A percentile compares a stretch with the other conserved stretches of the same genome.
phyloP scores from a whole-genome alignment of 1,140 invertebrate species.

The Paraescarpia echinospica region DNA sequence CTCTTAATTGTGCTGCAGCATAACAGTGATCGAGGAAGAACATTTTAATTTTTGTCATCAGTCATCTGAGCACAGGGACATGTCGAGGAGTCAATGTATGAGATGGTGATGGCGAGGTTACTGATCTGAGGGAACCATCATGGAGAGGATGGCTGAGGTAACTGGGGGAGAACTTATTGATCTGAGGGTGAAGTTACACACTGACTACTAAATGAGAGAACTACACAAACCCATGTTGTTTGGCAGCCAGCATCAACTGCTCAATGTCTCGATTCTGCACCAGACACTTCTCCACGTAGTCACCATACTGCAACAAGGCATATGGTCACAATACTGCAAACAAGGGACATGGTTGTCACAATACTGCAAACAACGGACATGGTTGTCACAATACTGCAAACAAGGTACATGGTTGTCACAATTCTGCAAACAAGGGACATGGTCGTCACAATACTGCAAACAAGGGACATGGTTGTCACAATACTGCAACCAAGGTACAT shows the following conservation, averaged over 20 bases:
- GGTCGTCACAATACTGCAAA: background rate
- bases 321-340: slow-evolving; percentile 13
- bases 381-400: background rate
- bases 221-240: slow-evolving; percentile 36
- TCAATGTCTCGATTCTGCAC: slow-evolving; percentile 52
- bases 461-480: background rate
- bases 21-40: too few relatives aligned
- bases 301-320: slow-evolving; percentile 38
- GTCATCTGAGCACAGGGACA: background rate
- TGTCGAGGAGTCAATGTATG: background rate
- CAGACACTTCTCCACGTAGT: slow-evolving; percentile 48
- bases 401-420: background rate
- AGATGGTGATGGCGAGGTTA: too few relatives aligned
- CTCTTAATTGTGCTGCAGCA: too few relatives aligned
- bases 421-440: background rate
- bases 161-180: too few relatives aligned
- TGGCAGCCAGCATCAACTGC: slow-evolving; percentile 45
- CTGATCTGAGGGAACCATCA: too few relatives aligned
- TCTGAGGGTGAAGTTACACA: too few relatives aligned
- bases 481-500: background rate
- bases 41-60: background rate
- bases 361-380: background rate
- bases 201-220: background rate
- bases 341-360: background rate
- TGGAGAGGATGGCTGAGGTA: too few relatives aligned